These are phyloP conservation scores for Acrossocheilus wenchowensis DNA, from an alignment of 2,797 vertebrate species.

Conservation along the genomic window DNA sequence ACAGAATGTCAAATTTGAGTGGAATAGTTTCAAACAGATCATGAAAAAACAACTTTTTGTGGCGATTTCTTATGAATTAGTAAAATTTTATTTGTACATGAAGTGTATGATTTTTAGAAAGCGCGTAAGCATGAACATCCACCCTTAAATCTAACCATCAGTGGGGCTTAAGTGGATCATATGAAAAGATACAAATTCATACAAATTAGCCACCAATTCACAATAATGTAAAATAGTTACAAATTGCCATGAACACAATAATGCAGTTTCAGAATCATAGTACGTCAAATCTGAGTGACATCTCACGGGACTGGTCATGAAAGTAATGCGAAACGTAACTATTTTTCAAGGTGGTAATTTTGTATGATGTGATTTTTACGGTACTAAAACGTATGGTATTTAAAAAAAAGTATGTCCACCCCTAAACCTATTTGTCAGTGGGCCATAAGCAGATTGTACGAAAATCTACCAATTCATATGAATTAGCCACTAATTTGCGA, in stretches of 20 bases:
- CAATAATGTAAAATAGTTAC: neutral
- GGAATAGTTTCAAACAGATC: too few relatives aligned
- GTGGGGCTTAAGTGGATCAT: too few relatives aligned
- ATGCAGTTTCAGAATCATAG: neutral
- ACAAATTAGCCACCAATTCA: neutral
- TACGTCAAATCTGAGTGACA: neutral
- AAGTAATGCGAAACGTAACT: neutral
- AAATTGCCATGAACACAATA: neutral
- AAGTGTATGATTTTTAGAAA: too few relatives aligned
- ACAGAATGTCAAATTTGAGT: too few relatives aligned
- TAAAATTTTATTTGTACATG: too few relatives aligned
- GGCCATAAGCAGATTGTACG: too few relatives aligned
- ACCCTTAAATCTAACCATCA: too few relatives aligned
- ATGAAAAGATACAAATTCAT: neutral
- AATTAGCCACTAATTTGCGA: constrained; percentile 19
- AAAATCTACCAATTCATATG: neutral
- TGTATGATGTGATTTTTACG: neutral
- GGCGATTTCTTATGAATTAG: too few relatives aligned
- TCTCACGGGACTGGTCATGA: neutral
- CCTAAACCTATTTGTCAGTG: too few relatives aligned
- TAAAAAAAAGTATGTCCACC: too few relatives aligned
- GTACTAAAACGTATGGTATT: neutral
- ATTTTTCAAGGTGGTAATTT: neutral
- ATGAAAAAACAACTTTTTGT: too few relatives aligned
- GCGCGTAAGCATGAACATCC: too few relatives aligned